phyloP scores from a whole-genome alignment of 2,888 invertebrate species.

The Baccha elongata region DNA sequence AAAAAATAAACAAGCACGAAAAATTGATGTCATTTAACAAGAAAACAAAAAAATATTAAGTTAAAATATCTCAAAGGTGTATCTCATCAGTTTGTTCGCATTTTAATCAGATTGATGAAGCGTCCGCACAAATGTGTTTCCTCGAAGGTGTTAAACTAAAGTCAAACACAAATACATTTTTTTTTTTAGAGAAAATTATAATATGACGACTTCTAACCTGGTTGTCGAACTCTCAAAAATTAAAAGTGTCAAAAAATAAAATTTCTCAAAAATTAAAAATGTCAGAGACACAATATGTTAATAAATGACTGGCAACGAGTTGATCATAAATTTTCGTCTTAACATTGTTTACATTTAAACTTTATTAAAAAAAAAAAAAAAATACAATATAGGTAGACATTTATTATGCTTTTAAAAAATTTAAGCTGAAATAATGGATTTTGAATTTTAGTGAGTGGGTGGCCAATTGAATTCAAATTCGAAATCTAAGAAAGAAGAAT shows the following conservation, averaged over 20 bases:
- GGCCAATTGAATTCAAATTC: slow-evolving; percentile 13
- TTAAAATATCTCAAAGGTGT: neutral
- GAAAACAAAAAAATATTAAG: slow-evolving; percentile 3
- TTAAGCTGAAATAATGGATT: slow-evolving; percentile 21
- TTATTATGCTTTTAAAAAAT: slow-evolving; percentile 36
- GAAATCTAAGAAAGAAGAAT: slow-evolving; percentile 21
- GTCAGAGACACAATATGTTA: slow-evolving; percentile 1
- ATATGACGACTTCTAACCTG: neutral
- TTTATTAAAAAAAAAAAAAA: slow-evolving; percentile 10
- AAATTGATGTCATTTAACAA: slow-evolving; percentile 8
- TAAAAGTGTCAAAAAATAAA: neutral
- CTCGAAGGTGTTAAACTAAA: slow-evolving; percentile 41
- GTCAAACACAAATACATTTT: neutral
- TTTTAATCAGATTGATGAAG: slow-evolving; percentile 10
- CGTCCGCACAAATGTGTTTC: slow-evolving; percentile 20
- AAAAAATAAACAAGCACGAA: too few species aligned
- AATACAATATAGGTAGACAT: slow-evolving; percentile 26
- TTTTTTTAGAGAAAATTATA: neutral
- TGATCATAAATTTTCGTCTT: slow-evolving; percentile 35
- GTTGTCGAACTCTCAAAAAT: neutral
- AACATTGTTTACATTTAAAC: slow-evolving; percentile 31
- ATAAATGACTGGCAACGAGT: neutral
- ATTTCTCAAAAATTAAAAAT: neutral
- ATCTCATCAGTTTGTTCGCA: neutral
- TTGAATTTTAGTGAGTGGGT: slow-evolving; percentile 18